These are phyloP conservation scores for Balaeniceps rex DNA, from an alignment of 2,113 vertebrate genomes.

Conservation along the genomic window DNA sequence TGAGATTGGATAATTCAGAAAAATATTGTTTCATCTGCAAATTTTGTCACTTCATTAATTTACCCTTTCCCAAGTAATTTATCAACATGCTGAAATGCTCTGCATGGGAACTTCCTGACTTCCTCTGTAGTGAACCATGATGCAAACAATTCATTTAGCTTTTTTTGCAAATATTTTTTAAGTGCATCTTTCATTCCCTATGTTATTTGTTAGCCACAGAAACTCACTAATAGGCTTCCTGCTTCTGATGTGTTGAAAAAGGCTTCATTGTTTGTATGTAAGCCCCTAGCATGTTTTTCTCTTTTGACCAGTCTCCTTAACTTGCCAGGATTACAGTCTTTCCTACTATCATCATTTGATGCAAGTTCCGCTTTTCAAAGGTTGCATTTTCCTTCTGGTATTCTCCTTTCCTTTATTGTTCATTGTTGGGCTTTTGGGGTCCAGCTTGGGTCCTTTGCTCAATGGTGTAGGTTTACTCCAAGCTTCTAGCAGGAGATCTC, in stretches of 20 bases:
- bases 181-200: neutral
- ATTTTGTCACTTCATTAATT: slow-evolving; percentile 13
- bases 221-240: neutral
- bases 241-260: slow-evolving; percentile 37
- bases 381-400: neutral
- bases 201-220: slow-evolving; percentile 27
- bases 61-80: neutral
- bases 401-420: neutral
- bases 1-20: neutral
- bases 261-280: neutral
- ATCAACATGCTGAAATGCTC: neutral
- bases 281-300: neutral
- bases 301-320: neutral
- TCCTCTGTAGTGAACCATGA: neutral
- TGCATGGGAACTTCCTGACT: neutral
- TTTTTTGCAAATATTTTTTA: neutral
- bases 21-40: neutral
- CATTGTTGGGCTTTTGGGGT: neutral
- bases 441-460: neutral
- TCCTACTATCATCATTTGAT: neutral
- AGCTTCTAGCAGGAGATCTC: neutral
- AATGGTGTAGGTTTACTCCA: neutral
- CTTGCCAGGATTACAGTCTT: neutral
- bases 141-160: neutral
- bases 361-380: neutral